Evolutionary conservation across 2,113 vertebrate species (phyloP).

Genomic region (Spermophilus dauricus): DNA sequence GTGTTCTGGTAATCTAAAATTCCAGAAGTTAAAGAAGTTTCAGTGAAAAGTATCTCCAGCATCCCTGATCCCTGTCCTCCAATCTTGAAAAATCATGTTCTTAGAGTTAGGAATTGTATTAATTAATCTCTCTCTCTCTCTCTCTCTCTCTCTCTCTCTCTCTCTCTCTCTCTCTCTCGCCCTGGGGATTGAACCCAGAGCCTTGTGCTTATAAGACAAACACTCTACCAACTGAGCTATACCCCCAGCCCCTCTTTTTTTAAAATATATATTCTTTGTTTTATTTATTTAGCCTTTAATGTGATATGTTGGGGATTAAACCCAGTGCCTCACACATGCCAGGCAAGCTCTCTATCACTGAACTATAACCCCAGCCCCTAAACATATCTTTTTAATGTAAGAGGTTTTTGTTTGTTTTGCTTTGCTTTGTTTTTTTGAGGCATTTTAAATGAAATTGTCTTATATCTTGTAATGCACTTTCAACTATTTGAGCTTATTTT

Average conservation of each 20-base stretch:
- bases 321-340: no score
- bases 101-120: neutral
- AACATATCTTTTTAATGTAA: slow-evolving; percentile 8
- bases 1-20: neutral
- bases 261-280: no score
- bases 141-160: no score
- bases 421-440: neutral
- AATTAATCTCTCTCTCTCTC: neutral
- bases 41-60: neutral
- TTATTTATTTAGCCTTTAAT: no score
- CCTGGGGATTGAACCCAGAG: no score
- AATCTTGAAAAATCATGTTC: neutral
- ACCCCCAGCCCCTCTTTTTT: neutral
- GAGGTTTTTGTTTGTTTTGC: no score
- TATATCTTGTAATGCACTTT: neutral
- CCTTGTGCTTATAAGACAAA: no score
- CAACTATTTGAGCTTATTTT: slow-evolving; percentile 22
- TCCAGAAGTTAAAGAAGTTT: neutral
- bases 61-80: neutral
- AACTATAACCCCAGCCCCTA: no score
- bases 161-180: no score
- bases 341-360: no score
- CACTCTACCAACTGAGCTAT: no score
- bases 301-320: no score
- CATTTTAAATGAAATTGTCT: neutral